Evolutionary conservation across 2,888 invertebrate genomes (phyloP).

Genomic region (Candidula unifasciata): DNA sequence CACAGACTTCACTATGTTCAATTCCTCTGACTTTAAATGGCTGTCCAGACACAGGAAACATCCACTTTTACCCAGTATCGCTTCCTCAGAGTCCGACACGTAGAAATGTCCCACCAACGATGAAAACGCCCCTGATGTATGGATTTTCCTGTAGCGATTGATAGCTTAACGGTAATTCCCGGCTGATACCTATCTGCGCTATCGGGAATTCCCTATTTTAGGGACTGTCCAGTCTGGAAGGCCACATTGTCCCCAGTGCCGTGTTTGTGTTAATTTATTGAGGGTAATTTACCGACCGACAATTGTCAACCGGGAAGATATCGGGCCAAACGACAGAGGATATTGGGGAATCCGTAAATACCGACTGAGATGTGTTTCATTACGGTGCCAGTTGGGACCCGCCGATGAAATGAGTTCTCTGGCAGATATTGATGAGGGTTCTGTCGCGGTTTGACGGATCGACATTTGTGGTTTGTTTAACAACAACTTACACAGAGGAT

Average conservation of each 20-base stretch:
- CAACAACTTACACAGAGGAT: background rate
- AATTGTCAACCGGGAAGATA: background rate
- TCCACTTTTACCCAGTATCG: background rate
- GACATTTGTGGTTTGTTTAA: constrained; percentile 5
- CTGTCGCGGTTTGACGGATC: background rate
- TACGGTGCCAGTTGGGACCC: background rate
- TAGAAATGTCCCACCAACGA: background rate
- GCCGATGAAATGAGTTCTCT: constrained; percentile 27
- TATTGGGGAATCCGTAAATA: constrained; percentile 30
- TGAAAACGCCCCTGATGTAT: constrained; percentile 18
- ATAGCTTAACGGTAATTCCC: constrained; percentile 44
- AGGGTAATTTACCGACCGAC: constrained; percentile 40
- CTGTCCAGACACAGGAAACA: too few relatives aligned
- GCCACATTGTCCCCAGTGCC: constrained; percentile 20
- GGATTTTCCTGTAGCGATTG: constrained; percentile 2
- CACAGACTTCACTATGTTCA: too few relatives aligned
- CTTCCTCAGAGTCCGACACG: background rate
- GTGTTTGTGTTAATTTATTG: constrained; percentile 49
- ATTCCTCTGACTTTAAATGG: too few relatives aligned
- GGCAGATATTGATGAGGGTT: constrained; percentile 29
- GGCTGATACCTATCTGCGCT: constrained; percentile 28
- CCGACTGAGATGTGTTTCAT: constrained; percentile 33
- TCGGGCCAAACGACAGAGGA: background rate
- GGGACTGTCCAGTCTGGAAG: background rate
- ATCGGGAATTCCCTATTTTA: constrained; percentile 29